Evolutionary conservation across 2,113 vertebrate genomes (phyloP).

Genomic region (Burhinus bistriatus): DNA sequence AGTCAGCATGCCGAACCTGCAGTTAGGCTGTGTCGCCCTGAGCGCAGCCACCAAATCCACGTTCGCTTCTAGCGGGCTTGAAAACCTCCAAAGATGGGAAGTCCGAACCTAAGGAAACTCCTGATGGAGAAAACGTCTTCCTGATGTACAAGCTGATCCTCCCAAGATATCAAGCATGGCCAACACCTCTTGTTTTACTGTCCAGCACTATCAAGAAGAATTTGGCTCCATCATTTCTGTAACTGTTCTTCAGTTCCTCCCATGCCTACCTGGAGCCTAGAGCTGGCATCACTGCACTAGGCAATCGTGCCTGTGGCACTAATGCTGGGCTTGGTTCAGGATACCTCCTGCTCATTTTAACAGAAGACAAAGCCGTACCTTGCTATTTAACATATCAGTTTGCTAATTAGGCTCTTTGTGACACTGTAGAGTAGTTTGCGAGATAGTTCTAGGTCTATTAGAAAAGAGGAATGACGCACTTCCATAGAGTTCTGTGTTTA

Average conservation of each 20-base stretch:
- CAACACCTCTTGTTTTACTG: neutral
- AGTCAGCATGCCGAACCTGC: neutral
- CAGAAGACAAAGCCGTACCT: neutral
- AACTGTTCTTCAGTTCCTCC: neutral
- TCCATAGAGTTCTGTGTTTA: neutral
- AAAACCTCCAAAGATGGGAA: neutral
- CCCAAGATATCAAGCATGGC: rapidly evolving
- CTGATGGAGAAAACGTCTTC: neutral
- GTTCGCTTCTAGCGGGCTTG: neutral
- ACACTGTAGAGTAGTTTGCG: neutral
- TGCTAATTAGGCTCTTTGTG: neutral
- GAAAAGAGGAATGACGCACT: neutral
- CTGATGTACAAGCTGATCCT: neutral
- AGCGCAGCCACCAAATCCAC: rapidly evolving
- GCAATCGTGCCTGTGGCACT: neutral
- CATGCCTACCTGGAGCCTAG: neutral
- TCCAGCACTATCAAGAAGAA: neutral
- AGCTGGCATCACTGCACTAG: neutral
- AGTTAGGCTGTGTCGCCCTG: neutral
- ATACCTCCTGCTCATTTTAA: neutral
- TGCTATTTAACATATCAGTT: neutral
- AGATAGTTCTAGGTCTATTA: neutral
- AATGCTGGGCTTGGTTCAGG: rapidly evolving
- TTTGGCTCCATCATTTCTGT: neutral
- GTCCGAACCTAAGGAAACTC: neutral